Percentiles rank a stretch among this genome's conserved stretches.
These are phyloP conservation scores for Engraulis encrasicolus DNA, from an alignment of 2,113 vertebrate genomes.

Conservation along the genomic window DNA sequence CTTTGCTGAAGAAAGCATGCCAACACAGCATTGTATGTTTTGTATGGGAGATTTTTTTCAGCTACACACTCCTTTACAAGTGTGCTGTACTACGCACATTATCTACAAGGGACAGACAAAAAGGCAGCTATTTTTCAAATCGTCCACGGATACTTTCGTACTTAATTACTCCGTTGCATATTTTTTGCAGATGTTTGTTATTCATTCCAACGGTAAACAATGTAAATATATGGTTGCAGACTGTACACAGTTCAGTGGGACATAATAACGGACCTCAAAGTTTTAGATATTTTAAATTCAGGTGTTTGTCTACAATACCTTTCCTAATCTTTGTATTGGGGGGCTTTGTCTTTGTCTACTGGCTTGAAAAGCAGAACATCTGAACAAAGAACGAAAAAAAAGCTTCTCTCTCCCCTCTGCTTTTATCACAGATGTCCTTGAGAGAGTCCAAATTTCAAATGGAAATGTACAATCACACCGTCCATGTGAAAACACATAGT, in stretches of 20 bases:
- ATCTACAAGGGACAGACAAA: not conserved
- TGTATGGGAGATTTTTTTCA: not conserved
- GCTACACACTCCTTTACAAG: no score
- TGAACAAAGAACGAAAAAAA: not conserved
- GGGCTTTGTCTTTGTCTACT: not conserved
- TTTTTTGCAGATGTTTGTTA: not conserved
- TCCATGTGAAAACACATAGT: not conserved
- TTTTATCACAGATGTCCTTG: not conserved
- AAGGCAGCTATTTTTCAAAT: conserved; percentile 13
- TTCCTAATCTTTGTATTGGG: not conserved
- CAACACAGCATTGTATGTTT: not conserved
- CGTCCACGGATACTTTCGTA: not conserved
- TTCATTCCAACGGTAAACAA: not conserved
- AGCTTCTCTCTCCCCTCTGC: not conserved
- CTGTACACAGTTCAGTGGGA: not conserved
- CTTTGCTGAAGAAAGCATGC: not conserved
- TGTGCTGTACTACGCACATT: not conserved
- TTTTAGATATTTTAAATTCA: conserved; percentile 13
- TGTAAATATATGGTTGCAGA: not conserved
- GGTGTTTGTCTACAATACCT: not conserved
- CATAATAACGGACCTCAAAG: not conserved
- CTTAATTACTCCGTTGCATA: not conserved
- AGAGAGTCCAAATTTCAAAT: not conserved
- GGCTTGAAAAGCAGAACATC: not conserved
- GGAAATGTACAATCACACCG: not conserved